Evolutionary conservation across 1,140 invertebrate species (phyloP).

Genomic region (Pseudomyrmex sp.): DNA sequence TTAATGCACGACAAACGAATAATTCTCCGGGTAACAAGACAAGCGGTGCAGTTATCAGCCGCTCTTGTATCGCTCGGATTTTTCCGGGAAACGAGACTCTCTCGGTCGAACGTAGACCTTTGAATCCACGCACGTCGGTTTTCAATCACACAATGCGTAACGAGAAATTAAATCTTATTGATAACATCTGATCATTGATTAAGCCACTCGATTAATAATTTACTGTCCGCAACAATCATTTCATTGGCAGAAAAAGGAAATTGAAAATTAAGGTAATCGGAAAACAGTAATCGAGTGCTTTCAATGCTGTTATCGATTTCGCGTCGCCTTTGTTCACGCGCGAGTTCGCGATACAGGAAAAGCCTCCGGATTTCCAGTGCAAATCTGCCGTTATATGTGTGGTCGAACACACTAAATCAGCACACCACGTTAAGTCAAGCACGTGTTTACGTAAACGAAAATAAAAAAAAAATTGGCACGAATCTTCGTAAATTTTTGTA

Average conservation of each 20-base stretch:
- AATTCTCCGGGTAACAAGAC: constrained; percentile 8
- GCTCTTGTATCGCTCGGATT: constrained; percentile 32
- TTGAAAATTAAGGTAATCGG: not conserved
- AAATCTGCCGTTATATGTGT: not conserved
- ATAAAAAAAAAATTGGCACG: not conserved
- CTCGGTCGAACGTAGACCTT: constrained; percentile 26
- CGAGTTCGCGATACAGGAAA: not conserved
- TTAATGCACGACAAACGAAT: not conserved
- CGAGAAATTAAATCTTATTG: not conserved
- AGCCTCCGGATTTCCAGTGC: not conserved
- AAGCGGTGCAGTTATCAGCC: constrained; percentile 22
- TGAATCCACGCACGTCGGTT: not conserved
- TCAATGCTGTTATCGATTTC: constrained; percentile 18
- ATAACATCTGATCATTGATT: not conserved
- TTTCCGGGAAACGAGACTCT: constrained; percentile 17
- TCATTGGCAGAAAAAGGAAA: not conserved
- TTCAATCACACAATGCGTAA: not conserved
- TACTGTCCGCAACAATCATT: not conserved
- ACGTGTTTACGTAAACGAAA: not conserved
- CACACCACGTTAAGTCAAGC: too few relatives aligned
- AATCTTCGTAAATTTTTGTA: too few relatives aligned
- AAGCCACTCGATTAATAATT: not conserved
- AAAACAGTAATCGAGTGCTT: constrained; percentile 16
- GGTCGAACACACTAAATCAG: not conserved
- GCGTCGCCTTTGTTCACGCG: constrained; percentile 37